A percentile compares a stretch with the other conserved stretches of the same genome.
Conservation (phyloP, 92 coral and sea anemone species). For the Chrysogorgia sp. region DNA sequence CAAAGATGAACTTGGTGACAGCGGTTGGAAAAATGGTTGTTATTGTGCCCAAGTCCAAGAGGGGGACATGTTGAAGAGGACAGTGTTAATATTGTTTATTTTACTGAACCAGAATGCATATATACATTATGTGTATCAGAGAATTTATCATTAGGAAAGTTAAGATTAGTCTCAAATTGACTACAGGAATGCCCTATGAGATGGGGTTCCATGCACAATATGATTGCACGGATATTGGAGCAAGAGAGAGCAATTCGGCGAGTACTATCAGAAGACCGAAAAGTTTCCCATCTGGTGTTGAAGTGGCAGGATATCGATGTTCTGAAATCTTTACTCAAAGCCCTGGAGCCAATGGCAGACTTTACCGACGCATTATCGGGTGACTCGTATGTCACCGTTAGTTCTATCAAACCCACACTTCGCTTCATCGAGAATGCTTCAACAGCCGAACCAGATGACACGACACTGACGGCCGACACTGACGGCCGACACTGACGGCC, state of each 20-base stretch:
- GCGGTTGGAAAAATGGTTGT: constrained; percentile 20
- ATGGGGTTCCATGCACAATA: too few species aligned
- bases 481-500: too few species aligned
- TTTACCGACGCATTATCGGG: too few species aligned
- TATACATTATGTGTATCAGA: constrained; percentile 9
- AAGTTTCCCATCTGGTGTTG: too few species aligned
- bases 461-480: too few species aligned
- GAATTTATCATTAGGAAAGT: neutral
- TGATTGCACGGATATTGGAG: too few species aligned
- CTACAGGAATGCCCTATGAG: too few species aligned
- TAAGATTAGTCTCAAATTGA: constrained; percentile 2
- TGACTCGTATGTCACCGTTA: too few species aligned
- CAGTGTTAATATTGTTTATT: neutral
- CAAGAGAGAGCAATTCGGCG: too few species aligned
- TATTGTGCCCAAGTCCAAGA: constrained; percentile 17
- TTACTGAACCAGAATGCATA: constrained; percentile 2
- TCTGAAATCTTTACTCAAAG: neutral
- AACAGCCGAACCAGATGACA: constrained; percentile 7
- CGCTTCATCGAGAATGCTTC: constrained; percentile 10
- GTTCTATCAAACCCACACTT: neutral
- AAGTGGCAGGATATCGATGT: too few species aligned
- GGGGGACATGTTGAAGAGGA: constrained; percentile 9
- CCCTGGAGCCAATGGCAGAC: constrained; percentile 28
- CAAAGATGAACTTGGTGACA: constrained; percentile 6
- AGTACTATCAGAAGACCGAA: too few species aligned